These are phyloP conservation scores for Anolis apletophallus DNA, from an alignment of 2,797 vertebrate genomes.

Conservation along the genomic window DNA sequence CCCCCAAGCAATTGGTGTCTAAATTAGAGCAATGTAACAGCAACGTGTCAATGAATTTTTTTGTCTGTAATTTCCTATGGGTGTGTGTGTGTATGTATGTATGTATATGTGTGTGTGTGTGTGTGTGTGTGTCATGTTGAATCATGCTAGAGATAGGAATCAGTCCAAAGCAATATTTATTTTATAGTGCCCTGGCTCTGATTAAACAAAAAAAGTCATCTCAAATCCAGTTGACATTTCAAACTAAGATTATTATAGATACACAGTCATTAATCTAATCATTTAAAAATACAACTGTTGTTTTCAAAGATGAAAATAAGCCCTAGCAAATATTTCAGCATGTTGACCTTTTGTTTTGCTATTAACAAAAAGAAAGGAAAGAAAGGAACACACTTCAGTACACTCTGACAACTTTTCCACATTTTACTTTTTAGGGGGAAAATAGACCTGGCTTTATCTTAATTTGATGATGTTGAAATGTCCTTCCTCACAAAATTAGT, in stretches of 20 bases:
- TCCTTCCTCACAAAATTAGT: neutral
- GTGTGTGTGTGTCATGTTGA: constrained; percentile 73
- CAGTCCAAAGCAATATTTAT: constrained; percentile 78
- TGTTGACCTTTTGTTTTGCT: constrained; percentile 75
- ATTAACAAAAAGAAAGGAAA: constrained; percentile 22
- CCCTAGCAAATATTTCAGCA: constrained; percentile 76
- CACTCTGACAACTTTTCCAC: neutral
- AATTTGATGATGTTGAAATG: neutral
- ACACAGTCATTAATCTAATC: constrained; percentile 80
- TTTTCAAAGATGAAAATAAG: constrained; percentile 77
- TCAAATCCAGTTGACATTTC: constrained; percentile 82
- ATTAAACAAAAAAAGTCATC: constrained; percentile 81
- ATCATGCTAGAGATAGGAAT: constrained; percentile 75
- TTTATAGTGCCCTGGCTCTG: constrained; percentile 77
- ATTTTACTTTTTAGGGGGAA: neutral
- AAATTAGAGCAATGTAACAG: constrained; percentile 32
- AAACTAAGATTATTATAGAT: constrained; percentile 80
- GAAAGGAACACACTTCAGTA: too few relatives aligned
- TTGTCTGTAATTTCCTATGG: constrained; percentile 71
- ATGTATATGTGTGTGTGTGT: too few relatives aligned
- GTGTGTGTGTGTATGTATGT: too few relatives aligned
- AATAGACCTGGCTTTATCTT: neutral
- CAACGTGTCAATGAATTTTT: constrained; percentile 69
- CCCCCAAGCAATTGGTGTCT: neutral
- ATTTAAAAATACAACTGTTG: constrained; percentile 76